These are phyloP conservation scores for Venusia cambrica DNA, from an alignment of 2,888 invertebrate species.

Conservation along the genomic window DNA sequence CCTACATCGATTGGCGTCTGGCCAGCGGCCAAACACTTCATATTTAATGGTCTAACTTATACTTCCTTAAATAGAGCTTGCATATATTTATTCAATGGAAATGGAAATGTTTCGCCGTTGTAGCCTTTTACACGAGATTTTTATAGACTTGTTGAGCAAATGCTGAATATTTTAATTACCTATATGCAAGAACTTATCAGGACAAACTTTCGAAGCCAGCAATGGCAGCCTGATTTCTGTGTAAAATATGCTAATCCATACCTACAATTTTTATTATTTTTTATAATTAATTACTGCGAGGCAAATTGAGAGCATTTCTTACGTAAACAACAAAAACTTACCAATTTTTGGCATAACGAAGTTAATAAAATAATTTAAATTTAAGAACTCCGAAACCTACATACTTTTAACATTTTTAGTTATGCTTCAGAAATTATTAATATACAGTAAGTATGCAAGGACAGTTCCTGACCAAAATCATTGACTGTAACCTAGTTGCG, in stretches of 20 bases:
- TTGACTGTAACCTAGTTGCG: no score
- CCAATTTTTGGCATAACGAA: neutral
- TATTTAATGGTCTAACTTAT: conserved; percentile 60
- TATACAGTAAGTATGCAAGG: no score
- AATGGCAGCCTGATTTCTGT: neutral
- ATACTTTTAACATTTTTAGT: no score
- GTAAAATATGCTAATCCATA: neutral
- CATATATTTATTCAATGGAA: conserved; percentile 20
- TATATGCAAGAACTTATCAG: no score
- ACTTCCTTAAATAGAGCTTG: conserved; percentile 65
- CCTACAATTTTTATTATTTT: no score
- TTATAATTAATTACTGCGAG: no score
- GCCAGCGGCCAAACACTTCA: conserved; percentile 69
- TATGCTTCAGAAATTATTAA: no score
- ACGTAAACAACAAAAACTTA: neutral
- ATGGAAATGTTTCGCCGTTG: conserved; percentile 14
- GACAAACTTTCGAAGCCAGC: neutral
- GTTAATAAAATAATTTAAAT: neutral
- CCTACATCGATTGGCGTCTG: conserved; percentile 52
- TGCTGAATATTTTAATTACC: no score
- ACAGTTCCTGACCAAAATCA: no score
- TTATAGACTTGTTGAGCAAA: conserved; percentile 10
- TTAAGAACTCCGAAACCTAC: no score
- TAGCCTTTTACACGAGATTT: conserved; percentile 4
- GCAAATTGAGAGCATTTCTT: no score